Percentiles rank a stretch among this genome's conserved stretches.
Conservation (phyloP, 2,888 invertebrate genomes). For the Calameuta filiformis region DNA sequence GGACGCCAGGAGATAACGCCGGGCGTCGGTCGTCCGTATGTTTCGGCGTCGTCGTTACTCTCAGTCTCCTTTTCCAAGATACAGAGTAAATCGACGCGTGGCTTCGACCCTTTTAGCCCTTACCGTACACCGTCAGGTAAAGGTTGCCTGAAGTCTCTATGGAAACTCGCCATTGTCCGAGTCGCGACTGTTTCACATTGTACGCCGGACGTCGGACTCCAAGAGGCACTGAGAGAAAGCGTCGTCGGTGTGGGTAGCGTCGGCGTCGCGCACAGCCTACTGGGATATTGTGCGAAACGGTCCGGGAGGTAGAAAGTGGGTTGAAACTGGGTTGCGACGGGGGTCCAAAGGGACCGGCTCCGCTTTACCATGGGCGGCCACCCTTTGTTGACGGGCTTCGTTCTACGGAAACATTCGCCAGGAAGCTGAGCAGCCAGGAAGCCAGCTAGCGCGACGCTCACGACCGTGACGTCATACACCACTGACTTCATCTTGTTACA, state of each 20-base stretch:
- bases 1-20: conserved; percentile 42
- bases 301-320: not conserved
- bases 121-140: not conserved
- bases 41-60: not conserved
- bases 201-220: not conserved
- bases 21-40: conserved; percentile 9
- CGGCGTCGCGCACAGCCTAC: not conserved
- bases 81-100: not conserved
- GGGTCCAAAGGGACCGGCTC: not conserved
- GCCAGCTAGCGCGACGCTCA: conserved; percentile 54
- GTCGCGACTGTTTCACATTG: not conserved
- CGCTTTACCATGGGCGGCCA: conserved; percentile 33
- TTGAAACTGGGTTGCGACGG: not conserved
- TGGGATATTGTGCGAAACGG: not conserved
- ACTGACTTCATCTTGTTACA: conserved; percentile 67
- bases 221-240: not conserved
- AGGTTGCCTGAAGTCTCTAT: not conserved
- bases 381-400: conserved; percentile 53
- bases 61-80: not conserved
- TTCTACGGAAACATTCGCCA: conserved; percentile 55
- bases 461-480: conserved; percentile 69
- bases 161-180: not conserved
- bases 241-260: not conserved
- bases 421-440: conserved; percentile 50
- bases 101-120: not conserved